Base-by-base conservation (phyloP, 2,888 invertebrate genomes). In the Bellardia bayeri region DNA sequence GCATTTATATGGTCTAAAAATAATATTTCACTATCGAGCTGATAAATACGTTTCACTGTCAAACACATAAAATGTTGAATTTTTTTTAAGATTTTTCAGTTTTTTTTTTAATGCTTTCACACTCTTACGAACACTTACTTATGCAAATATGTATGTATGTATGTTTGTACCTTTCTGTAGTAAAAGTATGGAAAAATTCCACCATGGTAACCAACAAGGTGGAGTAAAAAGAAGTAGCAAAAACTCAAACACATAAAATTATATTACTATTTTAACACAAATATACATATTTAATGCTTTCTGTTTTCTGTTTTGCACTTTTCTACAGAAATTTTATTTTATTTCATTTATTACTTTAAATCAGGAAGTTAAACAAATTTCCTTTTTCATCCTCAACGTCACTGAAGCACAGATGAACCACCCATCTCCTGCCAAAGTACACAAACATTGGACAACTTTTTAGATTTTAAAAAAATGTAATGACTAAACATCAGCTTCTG, bases 331-430 rank as follows among this genome's bases (percentile, higher is more conserved):
- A 82, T 8, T 58, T 76, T 69, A 79, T 51, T 80, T 80, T 51
- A 84, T 84, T 80, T 89, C 91, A 91, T 91, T 92, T 91, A 90
- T 84, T 74, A 78, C 87, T 92, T 91, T 91, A 90, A 92, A 92
- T 91, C 92, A 92, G 92, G 92, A 92, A 92, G 92, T 91, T 90
- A 90, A 90, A 90, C 90, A 91, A 91, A 92, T 92, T 92, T 92
- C 92, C 92, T 91, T 75, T 88, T 90, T 61, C 69, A 45, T 56
- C 63, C 16, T 37, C 63, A 54, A 71, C 82, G 14, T 54, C 14
- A 54, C n/a, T 51, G 16, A 74, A 54, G 61, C 63, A 71, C 63
- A 71, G 40, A 30, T 0, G 23, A 0, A 23, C 1, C 16, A 9
- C 3, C 51, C 6, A 0, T n/a, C 13, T 37, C 40, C 42, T 16